A percentile compares a stretch with the other conserved stretches of the same genome.
Conservation (phyloP, 2,888 invertebrate species). For the Xanthostigma xanthostigma region DNA sequence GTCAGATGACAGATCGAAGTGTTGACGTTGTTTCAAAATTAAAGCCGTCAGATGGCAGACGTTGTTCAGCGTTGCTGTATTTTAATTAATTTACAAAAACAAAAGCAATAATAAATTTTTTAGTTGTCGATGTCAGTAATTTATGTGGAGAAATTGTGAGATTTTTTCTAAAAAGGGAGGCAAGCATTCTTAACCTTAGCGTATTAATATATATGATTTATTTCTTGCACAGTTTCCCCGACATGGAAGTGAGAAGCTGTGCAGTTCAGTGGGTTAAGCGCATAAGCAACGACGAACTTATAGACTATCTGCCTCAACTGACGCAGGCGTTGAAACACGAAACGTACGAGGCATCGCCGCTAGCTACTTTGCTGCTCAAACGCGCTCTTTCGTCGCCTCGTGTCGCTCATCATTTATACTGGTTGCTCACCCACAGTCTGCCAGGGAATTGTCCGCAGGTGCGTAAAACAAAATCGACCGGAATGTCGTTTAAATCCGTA, state of each 20-base stretch:
- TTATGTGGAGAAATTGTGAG: too few species aligned
- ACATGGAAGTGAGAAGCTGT: constrained; percentile 68
- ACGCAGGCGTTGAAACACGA: constrained; percentile 82
- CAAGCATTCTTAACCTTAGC: too few species aligned
- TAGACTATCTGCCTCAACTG: constrained; percentile 85
- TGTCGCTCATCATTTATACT: constrained; percentile 89
- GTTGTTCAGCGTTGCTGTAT: too few species aligned
- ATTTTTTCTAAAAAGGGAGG: too few species aligned
- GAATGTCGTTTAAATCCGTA: not conserved
- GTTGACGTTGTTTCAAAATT: too few species aligned
- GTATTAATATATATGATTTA: not conserved
- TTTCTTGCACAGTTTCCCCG: constrained; percentile 59
- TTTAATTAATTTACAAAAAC: too few species aligned
- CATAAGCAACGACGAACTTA: constrained; percentile 74
- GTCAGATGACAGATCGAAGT: too few species aligned
- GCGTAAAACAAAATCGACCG: constrained; percentile 14
- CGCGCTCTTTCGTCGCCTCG: constrained; percentile 74
- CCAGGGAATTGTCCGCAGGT: constrained; percentile 73
- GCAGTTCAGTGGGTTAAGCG: constrained; percentile 71
- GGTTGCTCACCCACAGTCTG: constrained; percentile 74
- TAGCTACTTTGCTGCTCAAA: constrained; percentile 68
- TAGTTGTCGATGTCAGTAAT: too few species aligned
- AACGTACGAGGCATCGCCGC: constrained; percentile 77
- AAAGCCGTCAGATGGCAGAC: too few species aligned
- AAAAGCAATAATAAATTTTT: too few species aligned